Evolutionary conservation across 2,888 invertebrate genomes (phyloP), one percentile per base, ranked within the genome.

Genomic region (Vanessa cardui): DNA sequence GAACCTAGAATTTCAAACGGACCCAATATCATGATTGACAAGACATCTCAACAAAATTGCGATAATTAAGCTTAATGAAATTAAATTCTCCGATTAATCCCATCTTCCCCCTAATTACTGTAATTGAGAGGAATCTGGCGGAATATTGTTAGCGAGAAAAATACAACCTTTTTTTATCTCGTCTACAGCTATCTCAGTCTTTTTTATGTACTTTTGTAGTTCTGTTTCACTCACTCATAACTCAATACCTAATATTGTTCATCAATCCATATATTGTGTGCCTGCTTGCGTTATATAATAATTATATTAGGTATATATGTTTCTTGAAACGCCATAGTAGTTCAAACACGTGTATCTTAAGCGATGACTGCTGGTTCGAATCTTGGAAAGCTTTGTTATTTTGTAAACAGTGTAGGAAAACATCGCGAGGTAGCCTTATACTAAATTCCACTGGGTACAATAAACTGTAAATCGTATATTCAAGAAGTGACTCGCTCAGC

Each of bases 1-100:
- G 26, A 54, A 54, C 18, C 12, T 49, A 49, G 49, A 26, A 16
- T 31, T 56, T 9, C 8, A 56, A 56, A 39, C 56, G 18, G 33
- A 56, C 46, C n/a, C 31, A 33, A 58, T 58, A 26, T 33, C 46
- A 39, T 49, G 47, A 64, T 64, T 64, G 64, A 64, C 58, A 58
- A 64, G 58, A 49, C 12, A 39, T 39, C 20, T 49, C 49, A 31
- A 54, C 20, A 33, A 6, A 63, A 58, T 58, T 64, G 46, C 18
- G 49, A 58, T 58, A 64, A 58, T 58, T 64, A 49, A 47, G 58
- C 39, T 58, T 20, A 58, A 64, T 20, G 58, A 58, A 54, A 64
- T 64, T 33, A 64, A 64, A 64, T 50, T 58, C 47, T 58, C 49
- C 58, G 64, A 33, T 49, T 64, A 64, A 64, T 58, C 54, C 39